These are phyloP conservation scores for Sminthurinus aureus DNA, from an alignment of 2,888 invertebrate species.

Conservation along the genomic window DNA sequence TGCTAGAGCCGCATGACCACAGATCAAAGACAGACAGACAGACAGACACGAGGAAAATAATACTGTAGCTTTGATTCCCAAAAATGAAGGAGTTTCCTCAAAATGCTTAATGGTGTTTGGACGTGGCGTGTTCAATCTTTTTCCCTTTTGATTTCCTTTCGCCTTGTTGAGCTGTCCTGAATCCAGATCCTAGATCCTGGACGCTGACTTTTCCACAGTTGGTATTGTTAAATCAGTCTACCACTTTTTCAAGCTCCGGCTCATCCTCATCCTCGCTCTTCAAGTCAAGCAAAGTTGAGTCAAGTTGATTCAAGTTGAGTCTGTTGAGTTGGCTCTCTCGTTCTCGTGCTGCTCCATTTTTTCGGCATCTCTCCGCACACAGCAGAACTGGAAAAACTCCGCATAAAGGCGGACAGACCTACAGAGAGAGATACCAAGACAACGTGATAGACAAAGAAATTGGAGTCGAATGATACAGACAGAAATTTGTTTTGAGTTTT, in stretches of 20 bases:
- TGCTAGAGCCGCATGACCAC: too few relatives aligned
- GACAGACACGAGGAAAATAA: constrained; percentile 3
- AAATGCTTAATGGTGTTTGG: constrained; percentile 43
- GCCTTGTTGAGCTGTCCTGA: constrained; percentile 26
- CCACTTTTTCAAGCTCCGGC: neutral
- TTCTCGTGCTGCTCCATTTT: neutral
- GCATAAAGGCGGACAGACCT: too few relatives aligned
- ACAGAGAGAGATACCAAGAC: too few relatives aligned
- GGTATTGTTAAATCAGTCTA: neutral
- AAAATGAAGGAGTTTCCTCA: constrained; percentile 47
- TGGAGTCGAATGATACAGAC: too few relatives aligned
- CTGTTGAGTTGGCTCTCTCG: neutral
- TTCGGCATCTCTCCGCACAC: too few relatives aligned
- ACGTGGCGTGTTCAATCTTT: constrained; percentile 46
- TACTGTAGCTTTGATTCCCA: too few relatives aligned
- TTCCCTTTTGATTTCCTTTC: constrained; percentile 41
- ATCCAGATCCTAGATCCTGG: neutral
- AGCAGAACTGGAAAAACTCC: too few relatives aligned
- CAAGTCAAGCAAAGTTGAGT: neutral
- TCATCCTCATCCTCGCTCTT: neutral
- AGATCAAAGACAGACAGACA: neutral
- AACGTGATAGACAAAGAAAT: too few relatives aligned
- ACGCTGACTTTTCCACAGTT: neutral
- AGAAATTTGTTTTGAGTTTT: too few relatives aligned
- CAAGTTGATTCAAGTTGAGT: neutral